Evolutionary conservation across 2,888 invertebrate genomes (phyloP).

Genomic region (Pseudococcus viburni): DNA sequence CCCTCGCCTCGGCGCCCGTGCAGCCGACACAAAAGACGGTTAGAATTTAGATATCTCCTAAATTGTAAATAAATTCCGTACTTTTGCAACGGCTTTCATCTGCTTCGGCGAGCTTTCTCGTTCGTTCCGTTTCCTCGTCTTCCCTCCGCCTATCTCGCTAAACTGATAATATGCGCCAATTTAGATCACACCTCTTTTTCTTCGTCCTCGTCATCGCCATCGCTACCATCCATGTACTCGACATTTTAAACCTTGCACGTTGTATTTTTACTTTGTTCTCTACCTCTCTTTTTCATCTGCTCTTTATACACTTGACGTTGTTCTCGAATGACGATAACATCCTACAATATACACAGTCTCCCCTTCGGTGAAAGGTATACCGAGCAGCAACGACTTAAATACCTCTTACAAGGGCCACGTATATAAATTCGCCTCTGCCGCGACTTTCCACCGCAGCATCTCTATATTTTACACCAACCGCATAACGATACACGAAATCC

Average conservation of each 20-base stretch:
- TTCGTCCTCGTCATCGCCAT: neutral
- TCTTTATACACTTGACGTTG: neutral
- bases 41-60: slow-evolving; percentile 44
- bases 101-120: slow-evolving; percentile 34
- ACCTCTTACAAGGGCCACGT: slow-evolving; percentile 4
- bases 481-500: neutral
- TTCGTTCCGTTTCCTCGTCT: neutral
- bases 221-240: neutral
- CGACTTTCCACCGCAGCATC: neutral
- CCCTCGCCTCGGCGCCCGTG: neutral
- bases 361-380: neutral
- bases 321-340: neutral
- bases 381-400: neutral
- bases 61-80: slow-evolving; percentile 46
- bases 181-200: neutral
- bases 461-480: neutral
- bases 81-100: slow-evolving; percentile 48
- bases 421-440: neutral
- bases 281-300: neutral
- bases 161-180: slow-evolving; percentile 10
- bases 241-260: neutral
- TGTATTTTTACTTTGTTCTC: neutral
- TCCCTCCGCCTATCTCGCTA: neutral
- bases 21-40: slow-evolving; percentile 29
- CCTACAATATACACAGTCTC: neutral